Evolutionary conservation across 2,113 vertebrate species (phyloP), one percentile per base, ranked within the genome.

Genomic region (Oreochromis spilurus): DNA sequence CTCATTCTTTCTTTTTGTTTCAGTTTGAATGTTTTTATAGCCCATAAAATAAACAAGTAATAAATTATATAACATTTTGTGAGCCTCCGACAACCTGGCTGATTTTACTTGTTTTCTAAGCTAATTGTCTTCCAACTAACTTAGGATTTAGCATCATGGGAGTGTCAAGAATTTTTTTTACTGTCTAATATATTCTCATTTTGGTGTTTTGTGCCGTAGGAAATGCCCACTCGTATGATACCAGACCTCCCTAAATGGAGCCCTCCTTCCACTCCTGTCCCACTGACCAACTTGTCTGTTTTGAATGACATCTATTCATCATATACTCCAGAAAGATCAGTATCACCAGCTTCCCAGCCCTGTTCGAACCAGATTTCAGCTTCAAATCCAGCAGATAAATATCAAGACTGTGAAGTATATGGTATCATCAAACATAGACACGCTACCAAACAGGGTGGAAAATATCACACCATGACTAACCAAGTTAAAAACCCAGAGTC

Each of bases 181-280:
- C 9, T 36, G 1, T 3, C 14, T 79, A 12, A 21, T 40, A 36
- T 29, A 7, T 83, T 77, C 19, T 38, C 19, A 40, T 82, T 72
- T 10, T 38, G 55, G 72, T 79, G 50, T 89, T 87, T 79, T 72
- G 7, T 87, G 7, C 50, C 12, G 62, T 5, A 94, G 88, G 86
- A 88, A 72, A 80, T 14, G 1, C 70, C 84, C 4, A 45, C 65
- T 34, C 65, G 48, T 2, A 65, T 12, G 43, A 65, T 86, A 38
- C 90, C 92, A 4, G 48, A 38, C 36, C 24, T 88, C 13, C 89
- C 91, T 13, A 67, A 40, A 38, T 21, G 29, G n/a, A 82, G 3
- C 16, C 6, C 11, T 31, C 52, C 52, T 8, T 85, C 53, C 16
- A 2, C 45, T 75, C n/a, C 54, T 34, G 31, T 7, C 14, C 34